These are phyloP conservation scores for Ephestia elutella DNA, from an alignment of 1,140 invertebrate species.

Conservation along the genomic window DNA sequence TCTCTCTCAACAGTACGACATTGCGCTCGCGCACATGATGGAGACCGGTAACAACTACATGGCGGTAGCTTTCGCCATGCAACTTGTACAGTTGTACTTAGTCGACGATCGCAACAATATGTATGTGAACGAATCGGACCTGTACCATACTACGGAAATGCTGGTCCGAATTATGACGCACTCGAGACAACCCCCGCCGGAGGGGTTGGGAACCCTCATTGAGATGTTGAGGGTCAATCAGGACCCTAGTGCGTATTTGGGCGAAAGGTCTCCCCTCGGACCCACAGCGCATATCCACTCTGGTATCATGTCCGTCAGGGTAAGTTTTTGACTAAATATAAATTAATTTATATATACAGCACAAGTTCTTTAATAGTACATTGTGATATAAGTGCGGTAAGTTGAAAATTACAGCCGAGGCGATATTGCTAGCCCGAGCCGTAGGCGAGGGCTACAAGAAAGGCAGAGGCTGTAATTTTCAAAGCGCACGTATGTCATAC, in stretches of 20 bases:
- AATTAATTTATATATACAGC: no score
- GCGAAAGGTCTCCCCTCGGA: constrained; percentile 81
- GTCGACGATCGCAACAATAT: constrained; percentile 89
- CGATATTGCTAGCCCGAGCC: no score
- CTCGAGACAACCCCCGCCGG: constrained; percentile 83
- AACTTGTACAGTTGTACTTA: constrained; percentile 90
- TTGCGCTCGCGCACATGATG: constrained; percentile 88
- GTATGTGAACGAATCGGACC: constrained; percentile 87
- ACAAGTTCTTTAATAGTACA: no score
- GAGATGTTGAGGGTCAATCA: constrained; percentile 84
- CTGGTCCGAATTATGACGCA: constrained; percentile 83
- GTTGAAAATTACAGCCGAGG: no score
- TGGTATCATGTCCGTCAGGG: constrained; percentile 87
- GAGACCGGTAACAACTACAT: constrained; percentile 90
- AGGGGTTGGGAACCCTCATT: constrained; percentile 84
- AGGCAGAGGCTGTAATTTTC: no score
- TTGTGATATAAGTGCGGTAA: no score
- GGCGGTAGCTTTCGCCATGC: constrained; percentile 92
- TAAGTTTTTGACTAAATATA: constrained; percentile 61
- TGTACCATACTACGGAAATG: constrained; percentile 89
- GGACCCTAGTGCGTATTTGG: constrained; percentile 78
- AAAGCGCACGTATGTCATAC: no score
- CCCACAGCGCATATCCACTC: constrained; percentile 94
- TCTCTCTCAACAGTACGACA: constrained; percentile 90
- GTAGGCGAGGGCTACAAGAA: no score